Base-by-base conservation (phyloP, 2,888 invertebrate species). In the Hydriomena furcata region DNA sequence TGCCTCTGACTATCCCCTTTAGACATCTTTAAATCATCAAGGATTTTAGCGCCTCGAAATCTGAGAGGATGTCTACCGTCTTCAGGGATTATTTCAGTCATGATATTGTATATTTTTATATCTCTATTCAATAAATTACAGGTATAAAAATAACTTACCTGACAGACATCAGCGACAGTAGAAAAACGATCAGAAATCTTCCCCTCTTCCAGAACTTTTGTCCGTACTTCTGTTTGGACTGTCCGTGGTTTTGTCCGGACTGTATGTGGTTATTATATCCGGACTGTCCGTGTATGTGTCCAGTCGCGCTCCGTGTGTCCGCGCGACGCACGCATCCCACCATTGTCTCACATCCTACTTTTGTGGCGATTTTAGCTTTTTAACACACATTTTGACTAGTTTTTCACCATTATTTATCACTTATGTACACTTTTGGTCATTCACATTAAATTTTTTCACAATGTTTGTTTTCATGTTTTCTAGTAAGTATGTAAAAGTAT, bases 301-400 rank as follows among this genome's bases (percentile, higher is more conserved):
- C 23, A 28, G 21, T 8, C 35, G 46, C 44, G 61, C 54, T 41
- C 56, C 64, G 68, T 55, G 70, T 63, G 73, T 65, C 61, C 68
- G 78, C 82, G 82, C 83, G 73, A 67, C 77, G 82, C 75, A 74
- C 79, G 68, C 87, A 85, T 86, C 60, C 80, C 73, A 76, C 74
- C 87, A 88, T 88, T 72, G 69, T 79, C 68, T 88, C 79, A 87
- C 87, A 88, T 88, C 85, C 77, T 84, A 74, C 41, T 40, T 20
- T 37, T 6, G 10, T 30, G 24, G n/a, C 45, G 13, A 35, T 13
- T 20, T 35, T 38, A 42, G 24, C 43, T 48, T 35, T 25, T 27
- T 20, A 30, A 6, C 11, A 46, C 42, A 12, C 30, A 36, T 47
- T 30, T 20, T 37, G 36, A 51, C 44, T 35, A 31, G 20, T 13